Percentiles rank a stretch among this genome's conserved stretches.
phyloP scores from a whole-genome alignment of 2,797 vertebrate species.

The Vultur gryphus region DNA sequence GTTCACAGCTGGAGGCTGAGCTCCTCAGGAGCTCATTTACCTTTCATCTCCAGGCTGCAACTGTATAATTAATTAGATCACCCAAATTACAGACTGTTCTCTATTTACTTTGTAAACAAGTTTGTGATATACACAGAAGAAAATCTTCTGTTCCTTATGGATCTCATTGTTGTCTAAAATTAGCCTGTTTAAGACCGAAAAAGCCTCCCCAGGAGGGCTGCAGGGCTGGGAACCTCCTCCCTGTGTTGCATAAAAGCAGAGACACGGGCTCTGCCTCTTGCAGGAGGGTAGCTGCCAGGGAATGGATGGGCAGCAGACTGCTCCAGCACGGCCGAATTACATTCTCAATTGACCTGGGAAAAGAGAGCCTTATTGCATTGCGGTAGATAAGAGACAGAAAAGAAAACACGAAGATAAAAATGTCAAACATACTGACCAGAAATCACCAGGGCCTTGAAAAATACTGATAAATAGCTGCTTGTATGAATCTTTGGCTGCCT shows the following conservation, averaged over 20 bases:
- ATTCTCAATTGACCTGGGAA: not conserved
- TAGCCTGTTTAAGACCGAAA: not conserved
- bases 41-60: conserved; percentile 39
- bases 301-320: not conserved
- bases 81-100: conserved; percentile 19
- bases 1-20: not conserved
- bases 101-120: conserved; percentile 54
- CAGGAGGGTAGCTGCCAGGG: not conserved
- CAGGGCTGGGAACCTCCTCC: not conserved
- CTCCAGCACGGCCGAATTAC: not conserved
- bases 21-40: not conserved
- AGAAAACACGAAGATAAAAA: not conserved
- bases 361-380: not conserved
- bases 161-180: conserved; percentile 46
- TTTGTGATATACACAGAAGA: conserved; percentile 4
- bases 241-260: not conserved
- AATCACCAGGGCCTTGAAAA: not conserved
- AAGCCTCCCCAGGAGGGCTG: not conserved
- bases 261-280: not conserved
- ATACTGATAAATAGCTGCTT: not conserved
- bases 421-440: not conserved
- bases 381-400: not conserved
- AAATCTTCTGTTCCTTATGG: conserved; percentile 4
- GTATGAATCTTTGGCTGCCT: not conserved
- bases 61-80: conserved; percentile 34